Evolutionary conservation across 1,140 invertebrate genomes (phyloP), one percentile per base, ranked within the genome.

Genomic region (Hormaphis cornu): DNA sequence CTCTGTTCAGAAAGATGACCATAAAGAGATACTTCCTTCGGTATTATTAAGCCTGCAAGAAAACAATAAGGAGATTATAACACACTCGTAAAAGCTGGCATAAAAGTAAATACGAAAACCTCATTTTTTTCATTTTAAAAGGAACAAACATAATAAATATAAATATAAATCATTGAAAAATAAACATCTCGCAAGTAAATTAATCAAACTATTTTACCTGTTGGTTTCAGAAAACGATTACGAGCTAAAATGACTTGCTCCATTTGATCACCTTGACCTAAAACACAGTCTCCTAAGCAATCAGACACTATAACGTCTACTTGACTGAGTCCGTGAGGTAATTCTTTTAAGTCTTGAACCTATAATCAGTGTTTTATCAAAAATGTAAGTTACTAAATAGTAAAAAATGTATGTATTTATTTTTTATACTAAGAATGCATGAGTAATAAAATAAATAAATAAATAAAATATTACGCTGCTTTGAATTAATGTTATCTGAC

Each of bases 281-380:
- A 1, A 6, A 50, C 44, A 24, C 42, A 46, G 7, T 66, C 61
- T 16, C 61, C 61, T 30, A 66, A 35, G 16, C 24, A 66, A 66
- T 66, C 61, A 22, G 44, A 22, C 9, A 66, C 10, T 28, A 66
- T 66, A 22, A 48, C 61, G n/a, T 66, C 61, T 24, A 66, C 54
- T 24, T 58, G 12, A 16, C 10, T 40, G 7, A 58, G 33, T 24
- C 16, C 35, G 9, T 40, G 33, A 24, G 54, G 54, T 5, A 58
- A 40, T 8, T 37, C 4, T 40, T 58, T 26, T 26, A 58, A 40
- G 20, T 58, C 14, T 4, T 58, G 20, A 24, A 58, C 54, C 54
- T 58, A 26, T n/a, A 58, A 58, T 37, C 20, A 58, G n/a, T n/a
- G n/a, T n/a, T n/a, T n/a, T n/a, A n/a, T n/a, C n/a, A n/a, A n/a